Evolutionary conservation across 2,797 vertebrate genomes (phyloP), one percentile per base, ranked within the genome.

Genomic region (Anabas testudineus): DNA sequence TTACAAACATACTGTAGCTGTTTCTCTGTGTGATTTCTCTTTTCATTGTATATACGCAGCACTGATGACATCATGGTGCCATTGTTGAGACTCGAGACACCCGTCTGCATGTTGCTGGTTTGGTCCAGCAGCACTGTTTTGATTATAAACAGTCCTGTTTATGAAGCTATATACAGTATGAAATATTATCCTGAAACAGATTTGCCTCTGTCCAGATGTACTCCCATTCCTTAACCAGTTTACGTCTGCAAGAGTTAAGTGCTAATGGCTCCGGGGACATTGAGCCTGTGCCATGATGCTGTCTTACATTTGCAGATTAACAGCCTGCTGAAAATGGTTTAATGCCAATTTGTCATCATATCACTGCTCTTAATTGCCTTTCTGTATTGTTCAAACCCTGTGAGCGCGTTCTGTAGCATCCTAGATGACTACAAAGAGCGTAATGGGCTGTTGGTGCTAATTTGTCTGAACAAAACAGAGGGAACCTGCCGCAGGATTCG

Each of bases 361-460:
- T 49, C 13, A 7, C 5, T 8, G 5, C 16, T 37, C 39, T 51
- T 34, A 34, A 34, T 34, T 34, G 34, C 34, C 34, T 34, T 12
- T 34, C 34, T 34, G 34, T 66, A 45, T 62, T 42, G 30, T 45
- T 71, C n/a, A 24, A 58, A 60, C 12, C 34, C 46, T 43, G 45
- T 19, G 19, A 51, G 22, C 26, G 3, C 42, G 42, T 73, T 46
- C 24, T 66, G 28, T 10, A 73, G 48, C 49, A 16, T 69, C 47
- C 34, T 62, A 18, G 45, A 32, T 56, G 10, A 19, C 57, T 46
- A 67, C 65, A 64, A 62, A 75, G 72, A 74, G 54, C 37, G 42
- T 67, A 67, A 83, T 19, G 56, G 78, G 47, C 64, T 72, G 45
- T 24, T 59, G 68, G 21, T 26, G 3, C 56, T 86, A 75, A 89